phyloP scores from a whole-genome alignment of 2,797 vertebrate genomes.

The Tamandua tetradactyla region DNA sequence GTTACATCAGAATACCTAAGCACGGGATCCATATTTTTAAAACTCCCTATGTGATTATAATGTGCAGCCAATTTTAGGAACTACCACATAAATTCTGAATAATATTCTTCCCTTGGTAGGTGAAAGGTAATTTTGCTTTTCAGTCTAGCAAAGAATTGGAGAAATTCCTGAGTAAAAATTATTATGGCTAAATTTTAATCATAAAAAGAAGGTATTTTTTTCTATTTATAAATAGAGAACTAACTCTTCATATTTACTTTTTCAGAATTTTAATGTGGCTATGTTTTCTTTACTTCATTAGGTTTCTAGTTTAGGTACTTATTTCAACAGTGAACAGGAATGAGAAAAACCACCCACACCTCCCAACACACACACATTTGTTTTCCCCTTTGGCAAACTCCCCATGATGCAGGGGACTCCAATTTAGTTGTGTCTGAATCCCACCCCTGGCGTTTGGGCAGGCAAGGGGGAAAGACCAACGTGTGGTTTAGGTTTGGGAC shows the following conservation, averaged over 20 bases:
- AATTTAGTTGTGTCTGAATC: background rate
- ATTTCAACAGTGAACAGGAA: background rate
- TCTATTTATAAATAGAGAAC: conserved; percentile 11
- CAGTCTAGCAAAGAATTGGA: conserved; percentile 10
- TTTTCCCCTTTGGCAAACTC: background rate
- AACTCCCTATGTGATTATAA: background rate
- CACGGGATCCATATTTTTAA: background rate
- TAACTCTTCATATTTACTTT: conserved; percentile 17
- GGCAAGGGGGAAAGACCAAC: background rate
- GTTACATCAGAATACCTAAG: background rate
- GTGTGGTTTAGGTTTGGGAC: background rate
- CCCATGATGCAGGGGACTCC: background rate
- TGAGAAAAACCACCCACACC: background rate
- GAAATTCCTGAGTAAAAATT: conserved; percentile 50
- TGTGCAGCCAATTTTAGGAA: background rate
- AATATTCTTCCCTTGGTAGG: conserved; percentile 11
- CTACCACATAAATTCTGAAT: background rate
- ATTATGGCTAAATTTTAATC: background rate
- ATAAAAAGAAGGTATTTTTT: background rate
- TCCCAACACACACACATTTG: no score
- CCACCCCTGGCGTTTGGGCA: background rate
- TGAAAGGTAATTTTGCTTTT: conserved; percentile 17
- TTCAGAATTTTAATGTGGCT: background rate
- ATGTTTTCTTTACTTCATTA: background rate
- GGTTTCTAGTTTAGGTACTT: background rate